Conservation (phyloP, 53 echinoderm and acorn worm species). For the Mesocentrotus franciscanus region DNA sequence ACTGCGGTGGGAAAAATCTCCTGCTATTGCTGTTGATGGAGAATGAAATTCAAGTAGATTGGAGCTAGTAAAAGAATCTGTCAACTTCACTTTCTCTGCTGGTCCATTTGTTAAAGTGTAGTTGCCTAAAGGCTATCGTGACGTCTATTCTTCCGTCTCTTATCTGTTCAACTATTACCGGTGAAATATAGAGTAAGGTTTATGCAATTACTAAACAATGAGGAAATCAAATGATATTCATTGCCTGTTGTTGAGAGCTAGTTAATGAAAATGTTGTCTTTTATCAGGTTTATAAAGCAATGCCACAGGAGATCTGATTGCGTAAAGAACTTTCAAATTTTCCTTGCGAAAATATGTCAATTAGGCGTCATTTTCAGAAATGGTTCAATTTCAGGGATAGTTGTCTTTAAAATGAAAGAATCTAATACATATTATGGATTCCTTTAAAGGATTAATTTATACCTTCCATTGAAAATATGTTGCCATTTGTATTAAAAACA, state of each 20-base stretch:
- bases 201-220: neutral
- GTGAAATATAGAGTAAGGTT: neutral
- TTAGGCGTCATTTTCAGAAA: neutral
- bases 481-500: neutral
- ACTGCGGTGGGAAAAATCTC: conserved; percentile 17
- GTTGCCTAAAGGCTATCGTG: neutral
- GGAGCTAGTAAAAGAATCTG: conserved; percentile 33
- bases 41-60: neutral
- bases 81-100: conserved; percentile 16
- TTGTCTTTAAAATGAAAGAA: neutral
- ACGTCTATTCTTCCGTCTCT: neutral
- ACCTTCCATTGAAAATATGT: neutral
- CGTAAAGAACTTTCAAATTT: neutral
- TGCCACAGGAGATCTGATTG: neutral
- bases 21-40: neutral
- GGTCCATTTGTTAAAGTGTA: conserved; percentile 26
- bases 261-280: conserved; percentile 3
- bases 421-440: neutral
- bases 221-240: conserved; percentile 10
- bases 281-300: neutral
- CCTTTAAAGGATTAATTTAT: neutral
- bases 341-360: neutral
- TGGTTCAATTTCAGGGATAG: neutral
- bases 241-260: conserved; percentile 3
- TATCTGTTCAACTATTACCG: neutral